Base-by-base conservation (phyloP, 2,888 invertebrate genomes). In the Teinopalpus imperialis region DNA sequence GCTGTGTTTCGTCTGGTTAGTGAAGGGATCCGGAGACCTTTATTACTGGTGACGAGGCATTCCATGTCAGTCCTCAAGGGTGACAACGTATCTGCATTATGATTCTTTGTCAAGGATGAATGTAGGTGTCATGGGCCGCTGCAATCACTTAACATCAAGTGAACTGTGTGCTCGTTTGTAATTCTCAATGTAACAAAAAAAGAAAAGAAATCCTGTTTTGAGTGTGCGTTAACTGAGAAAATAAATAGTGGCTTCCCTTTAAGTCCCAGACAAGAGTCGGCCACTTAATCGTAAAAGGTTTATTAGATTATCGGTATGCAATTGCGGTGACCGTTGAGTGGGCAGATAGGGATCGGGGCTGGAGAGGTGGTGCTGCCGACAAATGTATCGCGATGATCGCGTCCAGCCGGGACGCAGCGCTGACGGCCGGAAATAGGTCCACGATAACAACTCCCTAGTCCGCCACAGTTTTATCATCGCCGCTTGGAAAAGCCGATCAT, bases 401-500 rank as follows among this genome's bases (percentile, higher is more conserved):
- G 74, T 73, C 72, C 68, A 67, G 70, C 63, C 59, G 62, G 73
- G 77, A 79, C 74, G 66, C 64, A 61, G 61, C 73, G 61, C 63
- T 85, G 86, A 86, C 81, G 85, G 83, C 86, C 86, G 87, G 87
- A 88, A 88, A 85, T 86, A 85, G 79, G 79, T 64, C 66, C 54
- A 68, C 70, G 87, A 87, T 87, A 87, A 83, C 81, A 78, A 81
- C 83, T 82, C 82, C 81, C 80, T 76, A 68, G 76, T 70, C 66
- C 69, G 68, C 73, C 69, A 71, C 71, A 69, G 74, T 72, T 79
- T 85, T 82, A 82, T 80, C 81, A 75, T 69, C 67, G 67, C 72
- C 74, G 78, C 74, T 75, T 78, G 82, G 73, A 75, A 83, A 86
- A 81, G 74, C 70, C 66, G 74, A 79, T 86, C 81, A 81, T 85